A percentile compares a stretch with the other conserved stretches of the same genome.
These are phyloP conservation scores for Myiopsitta monachus DNA, from an alignment of 2,113 vertebrate genomes.

Conservation along the genomic window DNA sequence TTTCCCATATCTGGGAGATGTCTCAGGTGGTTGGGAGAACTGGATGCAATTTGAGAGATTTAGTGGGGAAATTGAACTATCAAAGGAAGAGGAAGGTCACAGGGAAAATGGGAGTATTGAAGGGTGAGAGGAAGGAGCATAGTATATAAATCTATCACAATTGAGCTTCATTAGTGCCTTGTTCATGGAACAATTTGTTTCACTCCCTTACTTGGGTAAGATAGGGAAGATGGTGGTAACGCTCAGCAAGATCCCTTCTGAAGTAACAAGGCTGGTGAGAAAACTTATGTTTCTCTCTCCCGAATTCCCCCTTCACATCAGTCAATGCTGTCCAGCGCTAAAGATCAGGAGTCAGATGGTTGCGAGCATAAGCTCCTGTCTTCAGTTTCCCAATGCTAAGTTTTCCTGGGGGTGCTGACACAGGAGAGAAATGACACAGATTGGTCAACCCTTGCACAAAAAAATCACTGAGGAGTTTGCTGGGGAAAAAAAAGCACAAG, in stretches of 20 bases:
- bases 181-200: neutral
- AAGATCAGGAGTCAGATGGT: neutral
- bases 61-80: neutral
- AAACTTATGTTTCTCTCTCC: neutral
- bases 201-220: neutral
- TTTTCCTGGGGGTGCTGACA: neutral
- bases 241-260: neutral
- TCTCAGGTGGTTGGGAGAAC: neutral
- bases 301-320: neutral
- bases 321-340: neutral
- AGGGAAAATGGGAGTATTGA: neutral
- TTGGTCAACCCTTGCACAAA: neutral
- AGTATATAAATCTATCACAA: neutral
- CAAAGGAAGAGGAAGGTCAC: neutral
- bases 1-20: fast-evolving
- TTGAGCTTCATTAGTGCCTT: neutral
- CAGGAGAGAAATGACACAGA: neutral
- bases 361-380: neutral
- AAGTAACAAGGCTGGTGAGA: neutral
- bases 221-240: neutral
- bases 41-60: neutral
- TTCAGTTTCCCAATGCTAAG: neutral
- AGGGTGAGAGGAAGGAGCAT: neutral
- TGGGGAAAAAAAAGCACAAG: neutral
- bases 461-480: neutral